These are phyloP conservation scores for Eupeodes luniger DNA, from an alignment of 2,888 invertebrate species.

Conservation along the genomic window DNA sequence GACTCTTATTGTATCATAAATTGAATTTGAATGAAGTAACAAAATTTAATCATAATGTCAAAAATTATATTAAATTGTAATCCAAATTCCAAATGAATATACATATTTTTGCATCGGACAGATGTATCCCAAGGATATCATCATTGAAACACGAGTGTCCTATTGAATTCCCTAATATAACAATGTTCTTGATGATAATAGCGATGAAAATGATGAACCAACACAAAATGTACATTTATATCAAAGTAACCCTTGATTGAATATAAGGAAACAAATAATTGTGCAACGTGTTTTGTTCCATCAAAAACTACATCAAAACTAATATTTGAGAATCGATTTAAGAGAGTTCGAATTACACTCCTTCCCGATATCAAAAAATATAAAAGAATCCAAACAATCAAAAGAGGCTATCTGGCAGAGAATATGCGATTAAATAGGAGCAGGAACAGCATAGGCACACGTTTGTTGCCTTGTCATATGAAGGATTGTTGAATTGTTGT, in stretches of 20 bases:
- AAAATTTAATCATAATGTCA: constrained; percentile 37
- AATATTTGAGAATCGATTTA: constrained; percentile 37
- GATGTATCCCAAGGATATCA: constrained; percentile 51
- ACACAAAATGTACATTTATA: constrained; percentile 6
- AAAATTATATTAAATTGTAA: constrained; percentile 20
- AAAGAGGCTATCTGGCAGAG: constrained; percentile 63
- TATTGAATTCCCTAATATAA: constrained; percentile 36
- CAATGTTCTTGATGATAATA: constrained; percentile 37
- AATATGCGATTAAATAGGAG: constrained; percentile 61
- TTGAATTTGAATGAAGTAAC: not conserved
- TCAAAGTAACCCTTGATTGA: constrained; percentile 70
- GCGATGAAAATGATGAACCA: constrained; percentile 45
- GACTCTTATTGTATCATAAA: not conserved
- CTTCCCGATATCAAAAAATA: constrained; percentile 15
- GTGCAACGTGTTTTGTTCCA: constrained; percentile 62
- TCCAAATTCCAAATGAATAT: not conserved
- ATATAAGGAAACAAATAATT: constrained; percentile 62
- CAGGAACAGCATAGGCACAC: constrained; percentile 61
- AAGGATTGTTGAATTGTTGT: constrained; percentile 68
- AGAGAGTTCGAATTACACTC: constrained; percentile 71
- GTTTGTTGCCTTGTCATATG: constrained; percentile 67
- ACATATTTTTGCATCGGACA: constrained; percentile 21
- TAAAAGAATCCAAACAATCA: constrained; percentile 58
- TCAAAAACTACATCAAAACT: not conserved
- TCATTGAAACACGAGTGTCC: constrained; percentile 21